Conservation (phyloP, 2,113 vertebrate genomes). For the Psittacula cyanocephala region DNA sequence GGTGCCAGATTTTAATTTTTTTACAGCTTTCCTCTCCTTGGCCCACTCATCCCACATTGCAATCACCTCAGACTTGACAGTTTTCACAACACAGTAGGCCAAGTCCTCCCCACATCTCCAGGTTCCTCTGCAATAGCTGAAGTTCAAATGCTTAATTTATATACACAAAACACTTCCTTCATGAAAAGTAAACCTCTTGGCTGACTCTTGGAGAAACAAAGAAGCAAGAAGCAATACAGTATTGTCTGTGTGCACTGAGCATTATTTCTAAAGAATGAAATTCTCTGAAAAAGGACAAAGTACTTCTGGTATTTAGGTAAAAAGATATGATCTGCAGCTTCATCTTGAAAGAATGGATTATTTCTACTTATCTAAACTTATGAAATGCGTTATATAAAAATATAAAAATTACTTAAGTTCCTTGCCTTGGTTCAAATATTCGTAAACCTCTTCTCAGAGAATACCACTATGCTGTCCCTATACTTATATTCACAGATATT, state of each 20-base stretch:
- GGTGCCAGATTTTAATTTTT: neutral
- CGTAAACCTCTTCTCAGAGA: neutral
- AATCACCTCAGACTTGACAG: neutral
- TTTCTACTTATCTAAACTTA: neutral
- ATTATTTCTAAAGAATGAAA: neutral
- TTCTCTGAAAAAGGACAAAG: neutral
- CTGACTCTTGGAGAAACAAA: neutral
- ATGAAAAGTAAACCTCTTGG: neutral
- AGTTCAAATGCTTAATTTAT: neutral
- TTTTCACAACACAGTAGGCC: slow-evolving; percentile 7
- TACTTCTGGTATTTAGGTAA: neutral
- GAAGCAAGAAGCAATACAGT: neutral
- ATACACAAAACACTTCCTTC: neutral
- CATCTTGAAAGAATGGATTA: neutral
- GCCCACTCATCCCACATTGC: neutral
- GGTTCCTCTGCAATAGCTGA: neutral
- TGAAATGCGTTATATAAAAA: neutral
- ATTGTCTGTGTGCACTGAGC: neutral
- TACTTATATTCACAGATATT: neutral
- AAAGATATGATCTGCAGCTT: neutral
- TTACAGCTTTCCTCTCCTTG: neutral
- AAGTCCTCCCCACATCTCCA: neutral
- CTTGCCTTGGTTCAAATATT: neutral
- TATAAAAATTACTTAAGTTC: neutral
- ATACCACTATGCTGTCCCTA: neutral